Evolutionary conservation across 2,113 vertebrate genomes (phyloP).

Genomic region (Zootoca vivipara): DNA sequence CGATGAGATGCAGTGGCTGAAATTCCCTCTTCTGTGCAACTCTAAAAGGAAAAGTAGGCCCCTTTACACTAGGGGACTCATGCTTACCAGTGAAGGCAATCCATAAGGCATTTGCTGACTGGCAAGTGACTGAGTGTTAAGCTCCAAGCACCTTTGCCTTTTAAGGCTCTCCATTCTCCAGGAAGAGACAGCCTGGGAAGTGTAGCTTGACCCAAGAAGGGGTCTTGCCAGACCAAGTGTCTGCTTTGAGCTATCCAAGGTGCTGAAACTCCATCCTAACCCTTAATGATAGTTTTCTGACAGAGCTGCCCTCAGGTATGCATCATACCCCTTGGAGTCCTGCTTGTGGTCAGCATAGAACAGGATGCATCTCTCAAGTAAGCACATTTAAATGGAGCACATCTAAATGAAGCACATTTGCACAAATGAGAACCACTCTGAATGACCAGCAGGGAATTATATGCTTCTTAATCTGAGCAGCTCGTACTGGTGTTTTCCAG

Average conservation of each 20-base stretch:
- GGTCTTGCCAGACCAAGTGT: background rate
- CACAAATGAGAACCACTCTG: background rate
- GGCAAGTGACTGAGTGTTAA: background rate
- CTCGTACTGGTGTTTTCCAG: background rate
- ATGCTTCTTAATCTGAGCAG: background rate
- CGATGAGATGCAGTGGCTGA: background rate
- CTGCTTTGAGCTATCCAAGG: background rate
- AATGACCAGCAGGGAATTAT: background rate
- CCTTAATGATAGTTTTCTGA: background rate
- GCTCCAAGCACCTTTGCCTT: background rate
- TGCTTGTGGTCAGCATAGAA: background rate
- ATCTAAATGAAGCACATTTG: slow-evolving; percentile 12
- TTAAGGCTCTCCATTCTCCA: background rate
- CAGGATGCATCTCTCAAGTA: background rate
- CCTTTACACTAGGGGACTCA: background rate
- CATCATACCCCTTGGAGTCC: background rate
- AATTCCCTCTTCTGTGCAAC: background rate
- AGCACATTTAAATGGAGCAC: background rate
- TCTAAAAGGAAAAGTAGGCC: background rate
- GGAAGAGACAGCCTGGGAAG: background rate
- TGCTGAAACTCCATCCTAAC: background rate
- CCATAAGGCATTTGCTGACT: background rate
- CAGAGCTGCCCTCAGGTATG: background rate
- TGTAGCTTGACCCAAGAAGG: background rate
- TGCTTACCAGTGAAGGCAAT: background rate